A percentile compares a stretch with the other conserved stretches of the same genome.
These are phyloP conservation scores for Parauchenoglanis ngamensis DNA, from an alignment of 2,797 vertebrate genomes.

Conservation along the genomic window DNA sequence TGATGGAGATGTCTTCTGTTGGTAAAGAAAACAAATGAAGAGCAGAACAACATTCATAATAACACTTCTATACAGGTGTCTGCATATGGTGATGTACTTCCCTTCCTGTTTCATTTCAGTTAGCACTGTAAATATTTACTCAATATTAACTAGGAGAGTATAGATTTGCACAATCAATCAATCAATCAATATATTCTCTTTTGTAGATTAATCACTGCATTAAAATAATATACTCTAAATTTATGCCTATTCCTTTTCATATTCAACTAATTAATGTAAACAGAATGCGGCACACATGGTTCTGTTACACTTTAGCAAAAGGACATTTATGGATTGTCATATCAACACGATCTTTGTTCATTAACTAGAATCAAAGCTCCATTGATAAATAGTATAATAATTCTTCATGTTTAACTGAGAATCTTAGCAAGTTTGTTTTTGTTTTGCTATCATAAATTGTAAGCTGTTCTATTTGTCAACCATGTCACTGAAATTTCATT, in stretches of 20 bases:
- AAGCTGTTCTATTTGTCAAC: background rate
- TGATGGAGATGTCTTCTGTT: slow-evolving; percentile 90
- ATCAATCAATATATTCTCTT: background rate
- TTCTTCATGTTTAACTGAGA: background rate
- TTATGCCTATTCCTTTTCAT: background rate
- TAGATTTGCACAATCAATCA: background rate
- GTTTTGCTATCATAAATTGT: background rate
- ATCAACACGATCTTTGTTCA: background rate
- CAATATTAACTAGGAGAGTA: background rate
- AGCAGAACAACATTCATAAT: background rate
- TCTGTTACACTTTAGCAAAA: background rate
- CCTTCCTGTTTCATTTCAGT: background rate
- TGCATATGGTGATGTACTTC: background rate
- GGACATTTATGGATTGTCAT: background rate
- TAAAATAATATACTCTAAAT: background rate
- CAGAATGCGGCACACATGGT: background rate
- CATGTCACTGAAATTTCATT: background rate
- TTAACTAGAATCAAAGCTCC: background rate
- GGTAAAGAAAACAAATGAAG: slow-evolving; percentile 63
- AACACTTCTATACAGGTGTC: background rate
- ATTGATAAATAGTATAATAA: background rate
- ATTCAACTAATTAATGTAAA: background rate
- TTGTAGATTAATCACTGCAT: background rate
- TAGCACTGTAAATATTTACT: background rate
- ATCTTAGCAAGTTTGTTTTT: background rate